phyloP scores from a whole-genome alignment of 2,888 invertebrate species.

The Agrochola lychnidis region DNA sequence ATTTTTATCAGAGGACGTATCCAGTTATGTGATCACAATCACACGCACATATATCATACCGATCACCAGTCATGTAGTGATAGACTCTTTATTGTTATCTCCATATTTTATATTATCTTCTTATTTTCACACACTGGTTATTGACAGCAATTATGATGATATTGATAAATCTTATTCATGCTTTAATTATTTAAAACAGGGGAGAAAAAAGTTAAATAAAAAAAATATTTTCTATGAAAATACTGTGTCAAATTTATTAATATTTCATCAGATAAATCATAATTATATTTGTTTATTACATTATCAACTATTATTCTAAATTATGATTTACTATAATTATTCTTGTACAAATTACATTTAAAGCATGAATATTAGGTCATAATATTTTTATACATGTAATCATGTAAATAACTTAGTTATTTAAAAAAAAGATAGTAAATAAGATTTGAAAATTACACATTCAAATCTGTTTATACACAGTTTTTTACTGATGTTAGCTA shows the following conservation, averaged over 20 bases:
- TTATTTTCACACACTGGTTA: background rate
- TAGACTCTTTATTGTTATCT: background rate
- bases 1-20: background rate
- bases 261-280: slow-evolving; percentile 58
- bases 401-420: slow-evolving; percentile 53
- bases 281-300: slow-evolving; percentile 55
- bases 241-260: slow-evolving; percentile 64
- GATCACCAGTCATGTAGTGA: background rate
- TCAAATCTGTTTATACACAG: slow-evolving; percentile 40
- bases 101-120: too few species aligned
- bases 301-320: slow-evolving; percentile 53
- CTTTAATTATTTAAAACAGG: background rate
- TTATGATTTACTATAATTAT: slow-evolving; percentile 54
- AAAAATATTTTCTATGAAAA: slow-evolving; percentile 54
- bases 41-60: background rate
- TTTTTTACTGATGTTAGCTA: slow-evolving; percentile 45
- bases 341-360: slow-evolving; percentile 67
- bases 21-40: background rate
- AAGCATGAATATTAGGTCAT: slow-evolving; percentile 68
- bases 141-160: background rate
- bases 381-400: slow-evolving; percentile 53
- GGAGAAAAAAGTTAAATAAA: slow-evolving; percentile 21
- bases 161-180: background rate
- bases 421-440: slow-evolving; percentile 21
- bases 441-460: slow-evolving; percentile 29